Percentiles rank a stretch among this genome's conserved stretches.
Evolutionary conservation across 2,113 vertebrate genomes (phyloP).

Genomic region (Bothrops jararaca): DNA sequence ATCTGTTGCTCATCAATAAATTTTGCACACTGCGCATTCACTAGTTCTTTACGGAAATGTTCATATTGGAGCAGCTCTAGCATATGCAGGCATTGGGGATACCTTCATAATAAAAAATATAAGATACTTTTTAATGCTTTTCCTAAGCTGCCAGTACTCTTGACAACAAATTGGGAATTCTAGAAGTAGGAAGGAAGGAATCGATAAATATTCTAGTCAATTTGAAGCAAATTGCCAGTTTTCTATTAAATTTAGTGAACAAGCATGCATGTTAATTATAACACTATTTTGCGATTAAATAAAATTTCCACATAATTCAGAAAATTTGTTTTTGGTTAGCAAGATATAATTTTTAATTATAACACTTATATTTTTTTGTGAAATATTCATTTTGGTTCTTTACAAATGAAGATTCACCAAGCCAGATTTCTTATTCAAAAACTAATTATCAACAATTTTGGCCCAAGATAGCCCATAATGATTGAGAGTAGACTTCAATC

Average conservation of each 20-base stretch:
- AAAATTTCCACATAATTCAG: background rate
- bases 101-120: constrained; percentile 70
- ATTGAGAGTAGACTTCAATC: no score
- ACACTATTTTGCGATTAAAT: background rate
- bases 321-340: background rate
- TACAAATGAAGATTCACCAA: background rate
- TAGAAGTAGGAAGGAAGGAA: no score
- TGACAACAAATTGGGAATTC: background rate
- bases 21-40: constrained; percentile 97
- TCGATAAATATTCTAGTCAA: background rate
- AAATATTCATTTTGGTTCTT: background rate
- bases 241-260: background rate
- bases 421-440: no score
- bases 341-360: background rate
- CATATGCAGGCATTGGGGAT: constrained; percentile 96
- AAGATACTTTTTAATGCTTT: background rate
- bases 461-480: no score
- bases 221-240: background rate
- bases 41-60: constrained; percentile 96
- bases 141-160: background rate
- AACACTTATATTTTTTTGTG: background rate
- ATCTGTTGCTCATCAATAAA: constrained; percentile 99
- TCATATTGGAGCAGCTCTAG: constrained; percentile 96
- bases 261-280: background rate
- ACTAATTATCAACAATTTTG: no score